These are phyloP conservation scores for Sparus aurata DNA, from an alignment of 2,797 vertebrate species.

Conservation along the genomic window DNA sequence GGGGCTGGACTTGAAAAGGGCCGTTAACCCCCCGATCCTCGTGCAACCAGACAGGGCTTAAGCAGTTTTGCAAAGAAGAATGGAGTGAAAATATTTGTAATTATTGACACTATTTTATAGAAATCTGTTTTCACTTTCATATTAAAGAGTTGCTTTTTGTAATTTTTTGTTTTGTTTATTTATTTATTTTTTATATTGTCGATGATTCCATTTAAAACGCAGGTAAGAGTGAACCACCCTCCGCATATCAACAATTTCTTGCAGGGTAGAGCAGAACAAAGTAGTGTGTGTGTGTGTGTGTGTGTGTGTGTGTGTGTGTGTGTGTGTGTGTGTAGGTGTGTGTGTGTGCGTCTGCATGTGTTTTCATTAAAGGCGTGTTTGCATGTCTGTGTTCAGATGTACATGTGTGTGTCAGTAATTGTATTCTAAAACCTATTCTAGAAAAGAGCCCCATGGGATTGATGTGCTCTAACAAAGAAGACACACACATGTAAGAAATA, in stretches of 20 bases:
- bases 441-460: conserved; percentile 20
- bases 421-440: conserved; percentile 24
- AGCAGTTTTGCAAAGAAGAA: no score
- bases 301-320: background rate
- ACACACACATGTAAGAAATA: background rate
- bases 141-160: no score
- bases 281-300: background rate
- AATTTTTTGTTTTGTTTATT: no score
- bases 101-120: no score
- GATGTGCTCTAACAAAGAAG: conserved; percentile 3
- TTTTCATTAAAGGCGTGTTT: background rate
- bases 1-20: no score
- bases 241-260: background rate
- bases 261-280: background rate
- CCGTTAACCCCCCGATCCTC: no score
- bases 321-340: background rate
- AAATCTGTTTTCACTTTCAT: no score
- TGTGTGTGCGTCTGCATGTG: background rate
- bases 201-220: no score
- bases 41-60: no score
- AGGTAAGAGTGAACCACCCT: background rate
- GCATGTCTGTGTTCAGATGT: background rate
- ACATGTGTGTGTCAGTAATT: conserved; percentile 39
- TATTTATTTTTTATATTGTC: no score
- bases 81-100: no score